Base-by-base conservation (phyloP, 1,140 invertebrate species). In the Cyrtorhinus lividipennis region DNA sequence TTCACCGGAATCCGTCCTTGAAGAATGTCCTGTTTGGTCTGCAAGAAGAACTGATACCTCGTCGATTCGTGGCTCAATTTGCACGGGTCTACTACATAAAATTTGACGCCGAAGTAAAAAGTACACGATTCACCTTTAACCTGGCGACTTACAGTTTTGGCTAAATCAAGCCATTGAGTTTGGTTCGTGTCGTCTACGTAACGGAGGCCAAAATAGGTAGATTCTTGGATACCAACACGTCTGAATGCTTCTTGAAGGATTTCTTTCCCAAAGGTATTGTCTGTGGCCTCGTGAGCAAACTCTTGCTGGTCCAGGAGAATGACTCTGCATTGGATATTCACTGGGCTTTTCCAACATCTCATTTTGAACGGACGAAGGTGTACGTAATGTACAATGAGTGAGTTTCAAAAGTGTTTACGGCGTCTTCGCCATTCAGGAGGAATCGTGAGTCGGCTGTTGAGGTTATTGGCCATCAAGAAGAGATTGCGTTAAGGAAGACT, bases 21-120 rank as follows among this genome's bases (percentile, higher is more conserved):
- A 18, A 94, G 78, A 66, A 97, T 89, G 72, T 97, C 93, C 78
- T 94, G 88, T 75, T 95, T 95, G 67, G 96, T 81, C 81, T 97
- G 94, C 53, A 96, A 80, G 73, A 94, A 95, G 75, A 95, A 89
- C 77, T 95, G 91, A 78, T 95, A 96, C 79, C 94, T 83, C 26
- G 93, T 97, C 66, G 95, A 90, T 77, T 97, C 92, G 77, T 96
- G 93, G 45, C 92, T 79, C 58, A 97, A 78, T 72, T 95, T 95
- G 78, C 90, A 92, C 0, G 93, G 96, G 77, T 99, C 95, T 1
- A 92, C 92, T 0, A 95, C 93, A 75, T 97, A 99, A 76, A 98
- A 99, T 76, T 99, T 99, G 56, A 99, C 95, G 38, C 92, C 90
- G 72, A 99, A 97, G 73, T 98, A 92, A 66, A 99, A 85, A 20